phyloP scores from a whole-genome alignment of 2,113 vertebrate species.

The Lycocorax pyrrhopterus region DNA sequence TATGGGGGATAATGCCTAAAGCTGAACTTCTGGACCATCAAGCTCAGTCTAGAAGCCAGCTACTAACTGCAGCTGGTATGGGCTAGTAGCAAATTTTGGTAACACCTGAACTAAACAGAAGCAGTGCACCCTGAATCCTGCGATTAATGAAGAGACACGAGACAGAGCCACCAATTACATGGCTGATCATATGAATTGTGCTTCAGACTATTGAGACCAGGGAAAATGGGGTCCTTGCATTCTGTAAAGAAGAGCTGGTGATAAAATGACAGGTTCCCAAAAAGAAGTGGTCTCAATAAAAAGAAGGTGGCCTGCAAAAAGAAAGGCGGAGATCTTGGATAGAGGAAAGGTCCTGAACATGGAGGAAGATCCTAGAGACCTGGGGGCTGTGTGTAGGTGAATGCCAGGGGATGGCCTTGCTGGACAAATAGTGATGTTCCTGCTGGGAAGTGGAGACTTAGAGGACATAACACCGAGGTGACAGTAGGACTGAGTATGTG shows the following conservation, averaged over 20 bases:
- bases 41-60: background rate
- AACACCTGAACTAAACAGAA: background rate
- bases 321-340: background rate
- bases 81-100: background rate
- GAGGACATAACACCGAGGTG: background rate
- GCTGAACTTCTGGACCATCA: background rate
- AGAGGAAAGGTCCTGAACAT: background rate
- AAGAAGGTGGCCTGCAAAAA: background rate
- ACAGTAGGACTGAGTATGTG: background rate
- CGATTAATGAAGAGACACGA: background rate
- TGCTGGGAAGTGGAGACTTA: background rate
- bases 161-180: background rate
- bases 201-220: background rate
- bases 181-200: background rate
- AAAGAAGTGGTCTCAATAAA: background rate
- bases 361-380: background rate
- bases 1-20: background rate
- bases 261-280: background rate
- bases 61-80: background rate
- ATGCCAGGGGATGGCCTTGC: background rate
- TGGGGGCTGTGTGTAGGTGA: background rate
- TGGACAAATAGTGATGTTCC: background rate
- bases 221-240: background rate
- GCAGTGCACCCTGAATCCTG: background rate
- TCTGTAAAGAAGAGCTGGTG: background rate